phyloP scores from a whole-genome alignment of 2,888 invertebrate species.

The Rhogogaster chlorosoma region DNA sequence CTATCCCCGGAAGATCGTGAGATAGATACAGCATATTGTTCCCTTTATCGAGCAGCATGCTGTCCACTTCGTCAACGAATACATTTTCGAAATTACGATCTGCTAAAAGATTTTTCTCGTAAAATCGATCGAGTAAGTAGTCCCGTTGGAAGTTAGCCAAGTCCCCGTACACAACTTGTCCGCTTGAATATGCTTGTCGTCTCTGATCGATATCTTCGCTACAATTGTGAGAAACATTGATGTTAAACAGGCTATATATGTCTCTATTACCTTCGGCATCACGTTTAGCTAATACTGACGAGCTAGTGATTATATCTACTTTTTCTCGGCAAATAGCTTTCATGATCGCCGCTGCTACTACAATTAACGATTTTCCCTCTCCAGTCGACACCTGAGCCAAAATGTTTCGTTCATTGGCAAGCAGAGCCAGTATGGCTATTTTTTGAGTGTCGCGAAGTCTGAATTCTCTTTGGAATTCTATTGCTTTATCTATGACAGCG shows the following conservation, averaged over 20 bases:
- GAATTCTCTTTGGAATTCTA: constrained; percentile 57
- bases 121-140: constrained; percentile 69
- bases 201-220: constrained; percentile 64
- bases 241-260: constrained; percentile 65
- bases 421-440: constrained; percentile 62
- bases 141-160: constrained; percentile 70
- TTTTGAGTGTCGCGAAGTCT: constrained; percentile 63
- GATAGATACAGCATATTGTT: constrained; percentile 74
- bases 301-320: constrained; percentile 72
- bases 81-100: constrained; percentile 65
- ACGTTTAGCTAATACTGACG: constrained; percentile 68
- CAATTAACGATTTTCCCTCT: constrained; percentile 74
- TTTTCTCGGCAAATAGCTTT: constrained; percentile 64
- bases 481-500: constrained; percentile 57
- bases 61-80: constrained; percentile 77
- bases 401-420: constrained; percentile 56
- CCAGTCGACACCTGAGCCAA: constrained; percentile 73
- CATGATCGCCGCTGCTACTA: constrained; percentile 68
- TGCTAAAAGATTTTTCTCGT: constrained; percentile 67
- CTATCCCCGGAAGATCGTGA: constrained; percentile 70
- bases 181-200: constrained; percentile 54
- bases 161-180: constrained; percentile 71
- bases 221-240: constrained; percentile 62
- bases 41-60: constrained; percentile 76
- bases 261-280: constrained; percentile 62